Conservation (phyloP, 2,113 vertebrate genomes). For the Ammodramus savannarum region DNA sequence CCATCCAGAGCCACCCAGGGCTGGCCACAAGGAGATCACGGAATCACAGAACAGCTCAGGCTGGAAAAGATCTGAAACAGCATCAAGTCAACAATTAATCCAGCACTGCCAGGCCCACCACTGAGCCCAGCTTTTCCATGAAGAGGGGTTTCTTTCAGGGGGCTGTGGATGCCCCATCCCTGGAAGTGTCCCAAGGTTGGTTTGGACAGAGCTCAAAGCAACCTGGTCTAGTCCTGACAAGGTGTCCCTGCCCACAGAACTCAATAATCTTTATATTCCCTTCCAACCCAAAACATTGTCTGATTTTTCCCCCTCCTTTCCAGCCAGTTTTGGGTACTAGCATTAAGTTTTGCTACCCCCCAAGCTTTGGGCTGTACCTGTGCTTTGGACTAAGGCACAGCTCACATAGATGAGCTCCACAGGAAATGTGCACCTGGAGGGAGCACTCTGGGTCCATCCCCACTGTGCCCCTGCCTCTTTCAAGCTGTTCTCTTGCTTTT, state of each 20-base stretch:
- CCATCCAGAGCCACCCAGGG: background rate
- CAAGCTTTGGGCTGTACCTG: rapidly evolving
- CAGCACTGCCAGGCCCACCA: background rate
- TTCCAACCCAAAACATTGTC: background rate
- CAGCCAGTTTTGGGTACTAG: background rate
- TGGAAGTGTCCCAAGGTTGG: rapidly evolving
- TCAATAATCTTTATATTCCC: background rate
- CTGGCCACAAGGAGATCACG: background rate
- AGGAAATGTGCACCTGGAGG: background rate
- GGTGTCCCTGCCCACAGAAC: background rate
- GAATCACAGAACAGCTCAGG: background rate
- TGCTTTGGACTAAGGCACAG: background rate
- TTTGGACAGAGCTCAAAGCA: background rate
- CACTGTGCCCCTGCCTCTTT: background rate
- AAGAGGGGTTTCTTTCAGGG: background rate
- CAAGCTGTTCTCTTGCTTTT: background rate
- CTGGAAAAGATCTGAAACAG: background rate
- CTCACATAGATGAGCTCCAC: rapidly evolving
- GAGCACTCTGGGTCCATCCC: background rate
- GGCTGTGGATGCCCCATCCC: background rate
- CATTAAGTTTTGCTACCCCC: background rate
- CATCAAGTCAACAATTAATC: background rate
- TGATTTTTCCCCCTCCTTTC: background rate
- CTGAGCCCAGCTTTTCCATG: background rate
- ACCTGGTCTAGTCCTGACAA: background rate